Conservation (phyloP, 1,140 invertebrate species). For the Eriosoma lanigerum region DNA sequence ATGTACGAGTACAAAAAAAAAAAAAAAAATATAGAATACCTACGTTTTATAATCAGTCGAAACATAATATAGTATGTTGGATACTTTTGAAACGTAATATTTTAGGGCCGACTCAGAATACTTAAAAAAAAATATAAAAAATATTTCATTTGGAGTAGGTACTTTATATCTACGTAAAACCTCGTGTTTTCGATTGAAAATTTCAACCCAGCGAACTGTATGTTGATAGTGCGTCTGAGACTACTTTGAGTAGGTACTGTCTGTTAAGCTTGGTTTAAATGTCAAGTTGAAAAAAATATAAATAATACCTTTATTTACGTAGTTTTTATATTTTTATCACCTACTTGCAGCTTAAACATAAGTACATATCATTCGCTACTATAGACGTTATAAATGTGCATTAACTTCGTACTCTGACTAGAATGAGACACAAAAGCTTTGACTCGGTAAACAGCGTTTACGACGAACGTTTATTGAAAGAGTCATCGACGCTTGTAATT, state of each 20-base stretch:
- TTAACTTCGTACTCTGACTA: neutral
- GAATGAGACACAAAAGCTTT: neutral
- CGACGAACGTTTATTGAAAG: constrained; percentile 4
- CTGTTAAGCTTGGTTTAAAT: constrained; percentile 21
- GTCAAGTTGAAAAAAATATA: constrained; percentile 7
- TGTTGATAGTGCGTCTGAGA: neutral
- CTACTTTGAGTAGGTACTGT: neutral
- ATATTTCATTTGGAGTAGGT: too few relatives aligned
- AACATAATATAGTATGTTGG: too few relatives aligned
- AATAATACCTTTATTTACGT: neutral
- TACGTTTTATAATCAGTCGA: too few relatives aligned
- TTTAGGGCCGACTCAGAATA: too few relatives aligned
- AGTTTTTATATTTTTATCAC: constrained; percentile 23
- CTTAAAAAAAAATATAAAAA: too few relatives aligned
- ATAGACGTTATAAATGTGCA: neutral
- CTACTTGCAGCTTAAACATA: neutral
- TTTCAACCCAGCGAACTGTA: constrained; percentile 6
- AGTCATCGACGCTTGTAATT: constrained; percentile 17
- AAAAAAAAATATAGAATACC: too few relatives aligned
- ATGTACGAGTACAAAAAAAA: too few relatives aligned
- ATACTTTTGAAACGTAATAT: too few relatives aligned
- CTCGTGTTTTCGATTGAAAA: neutral
- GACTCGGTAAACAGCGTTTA: constrained; percentile 14
- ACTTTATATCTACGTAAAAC: too few relatives aligned
- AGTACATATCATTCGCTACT: neutral